These are phyloP conservation scores for Parauchenoglanis punctatus DNA, from an alignment of 2,797 vertebrate species.

Conservation along the genomic window DNA sequence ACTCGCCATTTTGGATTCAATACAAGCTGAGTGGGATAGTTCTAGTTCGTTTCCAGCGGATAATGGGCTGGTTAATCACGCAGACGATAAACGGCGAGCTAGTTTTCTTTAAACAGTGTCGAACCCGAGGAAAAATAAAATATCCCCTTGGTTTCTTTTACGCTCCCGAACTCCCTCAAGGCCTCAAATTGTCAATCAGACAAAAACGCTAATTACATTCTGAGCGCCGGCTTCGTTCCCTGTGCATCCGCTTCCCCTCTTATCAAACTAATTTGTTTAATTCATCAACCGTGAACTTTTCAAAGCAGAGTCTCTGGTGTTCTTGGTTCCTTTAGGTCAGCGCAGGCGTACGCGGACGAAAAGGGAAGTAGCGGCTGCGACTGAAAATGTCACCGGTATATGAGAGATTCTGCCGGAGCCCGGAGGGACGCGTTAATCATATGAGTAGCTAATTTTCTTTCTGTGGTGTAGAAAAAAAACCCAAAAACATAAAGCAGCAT, in stretches of 20 bases:
- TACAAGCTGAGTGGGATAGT: background rate
- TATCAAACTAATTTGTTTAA: constrained; percentile 42
- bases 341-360: no score
- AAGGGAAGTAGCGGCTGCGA: background rate
- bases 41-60: background rate
- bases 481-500: background rate
- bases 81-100: background rate
- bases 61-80: background rate
- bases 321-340: background rate
- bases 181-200: constrained; percentile 29
- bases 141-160: background rate
- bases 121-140: background rate
- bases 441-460: background rate
- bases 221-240: background rate
- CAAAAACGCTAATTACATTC: constrained; percentile 26
- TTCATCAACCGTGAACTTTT: constrained; percentile 37
- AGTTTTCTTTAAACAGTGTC: background rate
- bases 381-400: constrained; percentile 28
- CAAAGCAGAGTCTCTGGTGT: constrained; percentile 14
- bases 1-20: background rate
- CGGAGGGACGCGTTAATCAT: background rate
- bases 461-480: background rate
- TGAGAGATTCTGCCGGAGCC: constrained; percentile 15
- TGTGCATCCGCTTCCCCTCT: background rate
- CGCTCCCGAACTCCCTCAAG: constrained; percentile 10